These are phyloP conservation scores for Calyptomena viridis DNA, from an alignment of 2,113 vertebrate genomes.

Conservation along the genomic window DNA sequence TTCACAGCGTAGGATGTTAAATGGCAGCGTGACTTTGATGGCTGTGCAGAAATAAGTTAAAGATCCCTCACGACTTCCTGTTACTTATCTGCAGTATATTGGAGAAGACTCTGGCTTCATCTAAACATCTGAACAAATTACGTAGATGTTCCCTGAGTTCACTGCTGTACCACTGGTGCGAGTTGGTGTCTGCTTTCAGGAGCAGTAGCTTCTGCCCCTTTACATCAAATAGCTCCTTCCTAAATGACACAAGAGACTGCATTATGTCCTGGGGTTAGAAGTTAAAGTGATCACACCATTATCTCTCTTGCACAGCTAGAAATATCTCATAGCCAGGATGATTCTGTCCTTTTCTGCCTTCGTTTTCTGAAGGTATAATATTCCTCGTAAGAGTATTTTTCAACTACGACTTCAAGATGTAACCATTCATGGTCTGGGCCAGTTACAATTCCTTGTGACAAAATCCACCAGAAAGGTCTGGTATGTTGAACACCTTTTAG, in stretches of 20 bases:
- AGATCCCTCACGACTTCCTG: not conserved
- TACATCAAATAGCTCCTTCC: not conserved
- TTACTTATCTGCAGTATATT: not conserved
- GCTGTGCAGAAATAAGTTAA: not conserved
- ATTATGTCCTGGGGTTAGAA: fast-evolving
- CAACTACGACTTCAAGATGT: not conserved
- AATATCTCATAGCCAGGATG: not conserved
- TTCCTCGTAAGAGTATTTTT: not conserved
- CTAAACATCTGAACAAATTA: not conserved
- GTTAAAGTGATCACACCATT: not conserved
- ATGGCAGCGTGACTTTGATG: not conserved
- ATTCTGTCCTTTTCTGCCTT: not conserved
- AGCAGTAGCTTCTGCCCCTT: not conserved
- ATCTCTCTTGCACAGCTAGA: not conserved
- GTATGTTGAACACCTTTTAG: not conserved
- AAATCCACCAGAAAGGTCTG: not conserved
- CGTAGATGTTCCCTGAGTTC: not conserved
- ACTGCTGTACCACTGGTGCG: not conserved
- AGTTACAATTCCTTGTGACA: not conserved
- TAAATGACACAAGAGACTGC: not conserved
- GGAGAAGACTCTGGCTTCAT: not conserved
- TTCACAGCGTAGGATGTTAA: not conserved
- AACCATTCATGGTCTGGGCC: not conserved
- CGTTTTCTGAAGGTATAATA: not conserved
- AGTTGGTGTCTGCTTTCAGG: not conserved